Evolutionary conservation across 1,140 invertebrate species (phyloP), one percentile per base, ranked within the genome.

Genomic region (Pogonomyrmex californicus): DNA sequence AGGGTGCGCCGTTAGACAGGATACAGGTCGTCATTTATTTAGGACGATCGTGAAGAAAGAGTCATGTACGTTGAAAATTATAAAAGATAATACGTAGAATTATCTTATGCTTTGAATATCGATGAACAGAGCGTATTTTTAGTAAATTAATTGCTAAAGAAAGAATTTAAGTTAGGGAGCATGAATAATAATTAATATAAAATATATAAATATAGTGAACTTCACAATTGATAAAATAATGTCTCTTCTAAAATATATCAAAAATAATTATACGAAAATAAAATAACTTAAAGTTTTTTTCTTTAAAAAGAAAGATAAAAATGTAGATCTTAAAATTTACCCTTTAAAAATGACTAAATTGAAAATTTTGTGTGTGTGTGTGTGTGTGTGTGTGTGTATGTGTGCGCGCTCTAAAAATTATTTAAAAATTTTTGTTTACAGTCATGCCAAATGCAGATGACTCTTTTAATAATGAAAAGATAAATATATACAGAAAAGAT

Each of bases 1-100:
- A 68, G 88, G 90, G 91, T 73, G 91, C 58, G 88, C 63, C 90
- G 76, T 81, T 91, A 87, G 58, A 65, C 56, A 88, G 82, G 63
- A 90, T 86, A 71, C 41, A 23, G 56, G 62, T 33, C 47, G 38
- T 83, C 47, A 10, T 87, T 88, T 75, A 70, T 91, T 83, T 82
- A 71, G 44, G 33, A 44, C 47, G 66, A 86, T 60, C 70, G 56
- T 49, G 12, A 60, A 87, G 10, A 23, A 41, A 65, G 44, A 85
- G 82, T 71, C 73, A 75, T 85, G 62, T 44, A 17, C 3, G 33
- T 51, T 14, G 10, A 33, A 88, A 86, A 77, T 44, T 62, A 23
- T 23, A n/a, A n/a, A n/a, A 54, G 62, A 56, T 33, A 68, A 70
- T 33, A 17, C 6, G 10, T 68, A 1, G 56, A 14, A 30, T 68